phyloP scores from a whole-genome alignment of 2,888 invertebrate species.

The Drosophila imparisetae region DNA sequence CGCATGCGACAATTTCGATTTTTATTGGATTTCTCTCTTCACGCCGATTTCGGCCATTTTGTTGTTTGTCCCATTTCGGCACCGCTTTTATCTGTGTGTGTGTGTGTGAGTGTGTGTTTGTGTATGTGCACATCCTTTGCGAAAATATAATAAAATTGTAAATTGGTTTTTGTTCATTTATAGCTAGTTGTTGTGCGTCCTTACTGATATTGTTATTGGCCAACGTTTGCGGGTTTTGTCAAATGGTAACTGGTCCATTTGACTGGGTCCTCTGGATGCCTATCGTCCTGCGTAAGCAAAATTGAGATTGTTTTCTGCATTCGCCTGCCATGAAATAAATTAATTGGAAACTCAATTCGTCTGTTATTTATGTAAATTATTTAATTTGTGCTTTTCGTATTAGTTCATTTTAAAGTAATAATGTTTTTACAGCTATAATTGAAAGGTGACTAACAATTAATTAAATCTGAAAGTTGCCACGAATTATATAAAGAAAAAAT shows the following conservation, averaged over 20 bases:
- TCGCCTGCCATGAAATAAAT: constrained; percentile 64
- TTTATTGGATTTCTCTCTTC: constrained; percentile 73
- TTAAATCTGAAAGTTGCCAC: neutral
- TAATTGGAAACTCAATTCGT: constrained; percentile 71
- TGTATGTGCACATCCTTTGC: constrained; percentile 40
- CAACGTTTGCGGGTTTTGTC: constrained; percentile 47
- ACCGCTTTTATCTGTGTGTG: constrained; percentile 3
- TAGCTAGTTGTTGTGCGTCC: constrained; percentile 66
- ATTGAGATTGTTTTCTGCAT: constrained; percentile 47
- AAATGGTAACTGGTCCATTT: constrained; percentile 18
- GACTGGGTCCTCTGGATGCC: constrained; percentile 28
- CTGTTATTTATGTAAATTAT: constrained; percentile 55
- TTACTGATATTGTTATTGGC: constrained; percentile 77
- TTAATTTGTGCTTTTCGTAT: constrained; percentile 12
- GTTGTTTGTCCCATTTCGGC: constrained; percentile 40
- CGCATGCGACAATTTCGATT: constrained; percentile 77
- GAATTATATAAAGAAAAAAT: neutral
- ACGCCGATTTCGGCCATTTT: constrained; percentile 57
- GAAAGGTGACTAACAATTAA: neutral
- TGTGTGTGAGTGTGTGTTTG: constrained; percentile 14
- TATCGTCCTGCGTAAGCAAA: constrained; percentile 50
- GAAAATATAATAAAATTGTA: constrained; percentile 79
- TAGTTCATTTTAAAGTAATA: neutral
- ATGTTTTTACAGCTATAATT: neutral
- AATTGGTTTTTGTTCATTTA: constrained; percentile 76